Percentiles rank a stretch among this genome's conserved stretches.
Conservation (phyloP, 2,113 vertebrate species). For the Ascaphus truei region DNA sequence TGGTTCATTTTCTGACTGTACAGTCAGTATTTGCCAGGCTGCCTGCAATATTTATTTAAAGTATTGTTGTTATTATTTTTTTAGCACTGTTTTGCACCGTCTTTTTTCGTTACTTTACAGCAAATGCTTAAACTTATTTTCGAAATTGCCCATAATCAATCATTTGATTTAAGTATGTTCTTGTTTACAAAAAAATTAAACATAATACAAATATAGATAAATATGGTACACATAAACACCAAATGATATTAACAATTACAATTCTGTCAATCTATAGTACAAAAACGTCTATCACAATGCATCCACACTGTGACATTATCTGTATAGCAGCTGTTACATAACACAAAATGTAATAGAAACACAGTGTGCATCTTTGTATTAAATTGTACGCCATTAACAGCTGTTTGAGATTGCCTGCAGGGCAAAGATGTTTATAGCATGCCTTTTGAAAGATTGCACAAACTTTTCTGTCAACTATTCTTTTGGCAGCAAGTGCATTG, state of each 20-base stretch:
- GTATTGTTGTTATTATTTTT: no score
- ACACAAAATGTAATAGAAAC: conserved; percentile 40
- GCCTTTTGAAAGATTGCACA: background rate
- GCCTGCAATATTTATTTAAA: no score
- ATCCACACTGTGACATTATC: conserved; percentile 16
- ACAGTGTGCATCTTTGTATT: conserved; percentile 26
- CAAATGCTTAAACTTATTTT: no score
- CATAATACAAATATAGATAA: background rate
- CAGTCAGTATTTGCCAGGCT: no score
- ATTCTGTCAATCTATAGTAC: conserved; percentile 9
- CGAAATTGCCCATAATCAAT: background rate
- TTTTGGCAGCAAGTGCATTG: background rate
- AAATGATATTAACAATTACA: conserved; percentile 36
- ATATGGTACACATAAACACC: background rate
- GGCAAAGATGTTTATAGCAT: conserved; percentile 32
- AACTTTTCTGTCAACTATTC: background rate
- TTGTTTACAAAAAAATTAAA: background rate
- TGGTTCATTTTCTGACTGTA: no score
- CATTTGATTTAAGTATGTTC: background rate
- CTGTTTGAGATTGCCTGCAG: conserved; percentile 29
- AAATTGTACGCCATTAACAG: conserved; percentile 38
- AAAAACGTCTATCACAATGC: conserved; percentile 20
- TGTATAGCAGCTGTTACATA: conserved; percentile 42
- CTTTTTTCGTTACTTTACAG: no score
- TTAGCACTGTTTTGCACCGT: no score